phyloP scores from a whole-genome alignment of 2,113 vertebrate species.

The Argyrosomus japonicus region DNA sequence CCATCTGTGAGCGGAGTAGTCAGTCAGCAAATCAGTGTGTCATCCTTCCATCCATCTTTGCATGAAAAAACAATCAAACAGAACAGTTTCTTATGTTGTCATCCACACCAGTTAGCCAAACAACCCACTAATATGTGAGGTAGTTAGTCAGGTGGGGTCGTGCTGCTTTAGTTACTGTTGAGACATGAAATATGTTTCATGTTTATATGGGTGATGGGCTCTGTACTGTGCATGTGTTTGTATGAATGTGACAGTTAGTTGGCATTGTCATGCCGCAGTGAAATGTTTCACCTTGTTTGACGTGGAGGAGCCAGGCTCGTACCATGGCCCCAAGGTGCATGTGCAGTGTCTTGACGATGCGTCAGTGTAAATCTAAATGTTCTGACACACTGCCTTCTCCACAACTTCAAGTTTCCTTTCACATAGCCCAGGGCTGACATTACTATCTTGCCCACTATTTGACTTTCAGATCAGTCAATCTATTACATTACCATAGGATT shows the following conservation, averaged over 20 bases:
- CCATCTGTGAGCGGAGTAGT: slow-evolving; percentile 16
- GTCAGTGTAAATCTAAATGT: slow-evolving; percentile 56
- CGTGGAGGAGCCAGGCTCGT: slow-evolving; percentile 30
- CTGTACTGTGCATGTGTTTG: slow-evolving; percentile 9
- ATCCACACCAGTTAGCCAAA: not conserved
- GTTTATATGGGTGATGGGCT: not conserved
- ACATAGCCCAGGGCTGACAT: slow-evolving; percentile 43
- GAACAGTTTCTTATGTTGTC: not conserved
- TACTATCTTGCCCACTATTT: slow-evolving; percentile 57
- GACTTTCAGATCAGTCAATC: slow-evolving; percentile 61
- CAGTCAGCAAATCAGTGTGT: not conserved
- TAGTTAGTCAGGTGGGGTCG: not conserved
- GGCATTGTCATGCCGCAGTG: slow-evolving; percentile 35
- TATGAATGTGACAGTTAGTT: slow-evolving; percentile 60
- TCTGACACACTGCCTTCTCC: slow-evolving; percentile 31
- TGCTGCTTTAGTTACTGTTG: not conserved
- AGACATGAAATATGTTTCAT: too few relatives aligned
- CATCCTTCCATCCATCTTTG: not conserved
- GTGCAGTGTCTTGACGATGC: slow-evolving; percentile 45
- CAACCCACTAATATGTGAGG: not conserved
- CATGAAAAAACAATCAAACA: not conserved
- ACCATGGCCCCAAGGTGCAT: slow-evolving; percentile 21
- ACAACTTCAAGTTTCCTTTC: slow-evolving; percentile 43
- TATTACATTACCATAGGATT: slow-evolving; percentile 58
- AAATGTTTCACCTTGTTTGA: slow-evolving; percentile 58